These are phyloP conservation scores for Kryphioiulus occultus DNA, from an alignment of 2,888 invertebrate species.

Conservation along the genomic window DNA sequence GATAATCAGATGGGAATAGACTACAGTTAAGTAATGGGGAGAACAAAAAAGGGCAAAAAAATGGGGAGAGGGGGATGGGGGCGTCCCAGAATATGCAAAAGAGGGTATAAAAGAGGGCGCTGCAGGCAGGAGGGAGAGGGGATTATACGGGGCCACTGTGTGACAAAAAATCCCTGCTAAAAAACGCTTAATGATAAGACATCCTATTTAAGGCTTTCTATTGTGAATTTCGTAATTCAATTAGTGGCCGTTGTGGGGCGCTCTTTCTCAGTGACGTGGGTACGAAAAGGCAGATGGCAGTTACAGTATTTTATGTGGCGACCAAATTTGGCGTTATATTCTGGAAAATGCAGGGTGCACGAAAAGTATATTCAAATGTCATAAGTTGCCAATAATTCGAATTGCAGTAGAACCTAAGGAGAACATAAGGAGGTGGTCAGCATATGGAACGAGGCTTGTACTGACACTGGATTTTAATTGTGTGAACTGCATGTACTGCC, in stretches of 20 bases:
- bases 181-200: constrained; percentile 30
- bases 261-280: not conserved
- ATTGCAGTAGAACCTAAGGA: too few relatives aligned
- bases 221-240: constrained; percentile 18
- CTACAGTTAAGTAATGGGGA: constrained; percentile 45
- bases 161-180: not conserved
- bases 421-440: too few relatives aligned
- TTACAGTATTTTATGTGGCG: constrained; percentile 27
- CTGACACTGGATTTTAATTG: too few relatives aligned
- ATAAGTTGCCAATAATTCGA: too few relatives aligned
- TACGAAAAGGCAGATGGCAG: not conserved
- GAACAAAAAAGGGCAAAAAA: constrained; percentile 35
- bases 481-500: too few relatives aligned
- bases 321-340: not conserved
- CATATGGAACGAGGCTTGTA: too few relatives aligned
- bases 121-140: constrained; percentile 17
- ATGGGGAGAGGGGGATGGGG: not conserved
- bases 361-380: too few relatives aligned
- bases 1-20: constrained; percentile 48
- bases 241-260: not conserved
- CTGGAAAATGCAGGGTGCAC: not conserved
- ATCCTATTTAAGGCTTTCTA: constrained; percentile 31
- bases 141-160: constrained; percentile 19
- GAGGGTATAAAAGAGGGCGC: constrained; percentile 31
- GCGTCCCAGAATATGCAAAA: constrained; percentile 39